phyloP scores from a whole-genome alignment of 2,888 invertebrate species.

The Tethea ocularis region DNA sequence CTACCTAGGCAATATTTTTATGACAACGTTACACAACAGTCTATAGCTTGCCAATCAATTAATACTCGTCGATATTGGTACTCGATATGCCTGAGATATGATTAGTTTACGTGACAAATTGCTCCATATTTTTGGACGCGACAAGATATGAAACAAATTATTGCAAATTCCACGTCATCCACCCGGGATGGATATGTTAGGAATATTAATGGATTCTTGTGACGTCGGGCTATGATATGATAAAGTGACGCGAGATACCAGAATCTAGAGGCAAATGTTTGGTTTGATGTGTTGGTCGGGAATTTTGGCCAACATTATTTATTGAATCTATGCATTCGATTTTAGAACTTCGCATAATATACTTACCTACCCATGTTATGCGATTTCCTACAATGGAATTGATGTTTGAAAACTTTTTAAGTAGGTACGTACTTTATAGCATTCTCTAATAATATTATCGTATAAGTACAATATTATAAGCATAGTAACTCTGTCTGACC shows the following conservation, averaged over 20 bases:
- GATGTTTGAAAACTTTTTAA: too few species aligned
- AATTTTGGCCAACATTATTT: not conserved
- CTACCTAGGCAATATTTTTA: too few species aligned
- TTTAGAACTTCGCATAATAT: too few species aligned
- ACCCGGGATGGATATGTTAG: not conserved
- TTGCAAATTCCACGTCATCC: slow-evolving; percentile 1
- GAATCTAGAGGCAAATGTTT: not conserved
- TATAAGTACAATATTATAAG: too few species aligned
- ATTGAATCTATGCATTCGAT: not conserved
- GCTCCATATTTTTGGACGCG: slow-evolving; percentile 1
- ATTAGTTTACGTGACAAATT: slow-evolving; percentile 4
- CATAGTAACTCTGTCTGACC: too few species aligned
- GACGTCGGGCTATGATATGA: slow-evolving; percentile 1
- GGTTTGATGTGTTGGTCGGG: not conserved
- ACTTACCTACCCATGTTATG: too few species aligned
- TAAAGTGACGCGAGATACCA: not conserved
- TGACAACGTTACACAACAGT: too few species aligned
- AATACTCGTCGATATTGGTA: slow-evolving; percentile 1
- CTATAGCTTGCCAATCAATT: not conserved
- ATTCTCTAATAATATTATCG: too few species aligned
- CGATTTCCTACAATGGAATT: not conserved
- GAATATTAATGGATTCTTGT: not conserved
- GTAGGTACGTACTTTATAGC: too few species aligned
- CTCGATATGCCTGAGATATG: not conserved
- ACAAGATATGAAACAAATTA: slow-evolving; percentile 3